Base-by-base conservation (phyloP, 2,888 invertebrate genomes). In the Catocala sponsa region DNA sequence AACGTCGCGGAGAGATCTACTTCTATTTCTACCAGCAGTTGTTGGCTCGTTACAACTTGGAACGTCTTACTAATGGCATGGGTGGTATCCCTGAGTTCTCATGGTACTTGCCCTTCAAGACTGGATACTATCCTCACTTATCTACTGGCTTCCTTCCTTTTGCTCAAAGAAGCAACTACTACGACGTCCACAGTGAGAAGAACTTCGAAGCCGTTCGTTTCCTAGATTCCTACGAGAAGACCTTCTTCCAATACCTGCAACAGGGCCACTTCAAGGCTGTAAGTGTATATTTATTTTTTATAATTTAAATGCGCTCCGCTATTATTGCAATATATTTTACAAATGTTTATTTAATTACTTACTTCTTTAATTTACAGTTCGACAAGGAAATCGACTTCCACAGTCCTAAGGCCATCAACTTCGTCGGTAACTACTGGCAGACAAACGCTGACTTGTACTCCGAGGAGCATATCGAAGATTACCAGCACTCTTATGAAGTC, bases 11-110 rank as follows among this genome's bases (percentile, higher is more conserved):
- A 65, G 96, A 96, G 86, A 85, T 94, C 25, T 97, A 95, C 92
- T 95, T 95, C 83, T 96, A 94, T 90, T 92, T 95, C 81, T 96
- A 96, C 82, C 96, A 96, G 79, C 96, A 97, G 84, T 80, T 97
- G 11, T 81, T 96, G 76, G 95, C 96, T 65, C 96, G 97, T 79
- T 97, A 96, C 92, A 95, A 96, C 80, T 85, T 97, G 81, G 97
- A 97, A 81, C 96, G 97, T 85, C 88, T 96, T 56, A 94, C 96
- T 42, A 95, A 96, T 74, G 95, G 95, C 35, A 79, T 96, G 69
- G 96, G 95, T 13, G 95, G 95, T 53, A 95, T 96, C 66, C 94
- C 95, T 10, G 92, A 95, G 13, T 95, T 96, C 81, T 94, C 96
- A 7, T 96, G 95, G 93, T 97, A 94, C 88, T 94, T 95, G 59